phyloP scores from a whole-genome alignment of 1,140 invertebrate species.

The Stenopsyche tienmushanensis region DNA sequence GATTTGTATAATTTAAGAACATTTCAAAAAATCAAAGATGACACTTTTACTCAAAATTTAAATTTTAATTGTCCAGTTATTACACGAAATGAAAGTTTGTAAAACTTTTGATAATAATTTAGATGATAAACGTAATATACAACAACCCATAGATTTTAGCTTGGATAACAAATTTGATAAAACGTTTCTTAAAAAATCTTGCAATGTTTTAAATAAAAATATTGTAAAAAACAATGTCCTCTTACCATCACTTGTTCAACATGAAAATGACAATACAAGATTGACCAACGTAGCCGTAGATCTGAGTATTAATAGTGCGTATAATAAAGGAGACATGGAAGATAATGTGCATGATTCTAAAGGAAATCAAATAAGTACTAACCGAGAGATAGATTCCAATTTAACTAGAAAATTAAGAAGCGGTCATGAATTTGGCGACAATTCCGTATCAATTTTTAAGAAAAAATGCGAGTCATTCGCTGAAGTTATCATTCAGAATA shows the following conservation, averaged over 20 bases:
- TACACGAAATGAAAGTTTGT: background rate
- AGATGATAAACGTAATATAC: background rate
- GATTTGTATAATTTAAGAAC: no score
- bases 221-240: background rate
- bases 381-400: background rate
- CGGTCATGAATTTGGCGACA: background rate
- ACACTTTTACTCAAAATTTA: background rate
- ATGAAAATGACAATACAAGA: conserved; percentile 2
- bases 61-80: background rate
- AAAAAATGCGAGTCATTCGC: conserved; percentile 41
- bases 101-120: background rate
- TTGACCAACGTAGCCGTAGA: conserved; percentile 26
- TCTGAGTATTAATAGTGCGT: conserved; percentile 25
- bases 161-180: conserved; percentile 6
- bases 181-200: conserved; percentile 6
- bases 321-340: no score
- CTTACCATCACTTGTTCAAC: conserved; percentile 17
- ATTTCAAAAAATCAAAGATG: background rate
- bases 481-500: conserved; percentile 48
- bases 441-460: conserved; percentile 43
- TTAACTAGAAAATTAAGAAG: background rate
- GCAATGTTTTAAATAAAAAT: conserved; percentile 15
- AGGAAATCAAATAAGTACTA: no score
- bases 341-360: no score
- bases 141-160: conserved; percentile 36